phyloP scores from a whole-genome alignment of 2,888 invertebrate genomes.

The Acheta domesticus region DNA sequence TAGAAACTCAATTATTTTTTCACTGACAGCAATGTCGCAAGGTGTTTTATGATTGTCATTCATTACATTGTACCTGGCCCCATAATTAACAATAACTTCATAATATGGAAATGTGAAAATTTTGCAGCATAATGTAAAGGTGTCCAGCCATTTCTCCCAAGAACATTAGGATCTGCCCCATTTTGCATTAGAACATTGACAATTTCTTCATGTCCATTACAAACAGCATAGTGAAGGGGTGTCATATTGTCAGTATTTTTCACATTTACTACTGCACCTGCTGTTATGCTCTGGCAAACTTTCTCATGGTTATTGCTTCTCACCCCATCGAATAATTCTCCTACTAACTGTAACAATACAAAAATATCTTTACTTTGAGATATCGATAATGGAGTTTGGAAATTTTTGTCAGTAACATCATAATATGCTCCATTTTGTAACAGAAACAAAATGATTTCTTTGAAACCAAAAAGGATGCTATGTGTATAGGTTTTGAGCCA shows the following conservation, averaged over 20 bases:
- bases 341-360: background rate
- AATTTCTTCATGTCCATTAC: slow-evolving; percentile 39
- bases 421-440: slow-evolving; percentile 28
- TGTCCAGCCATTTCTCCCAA: slow-evolving; percentile 20
- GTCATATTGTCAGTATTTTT: slow-evolving; percentile 32
- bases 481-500: slow-evolving; percentile 31
- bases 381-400: too few species aligned
- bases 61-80: slow-evolving; percentile 36
- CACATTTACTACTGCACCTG: background rate
- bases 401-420: slow-evolving; percentile 26
- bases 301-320: background rate
- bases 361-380: too few species aligned
- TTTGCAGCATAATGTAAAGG: slow-evolving; percentile 20
- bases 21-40: background rate
- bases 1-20: background rate
- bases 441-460: slow-evolving; percentile 19
- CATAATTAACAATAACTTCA: slow-evolving; percentile 5
- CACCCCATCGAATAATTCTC: slow-evolving; percentile 32
- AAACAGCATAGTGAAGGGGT: slow-evolving; percentile 39
- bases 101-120: background rate
- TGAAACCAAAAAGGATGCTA: slow-evolving; percentile 29
- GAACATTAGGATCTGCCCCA: slow-evolving; percentile 34
- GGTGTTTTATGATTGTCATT: slow-evolving; percentile 28
- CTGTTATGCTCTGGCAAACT: background rate
- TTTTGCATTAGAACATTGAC: slow-evolving; percentile 35